These are phyloP conservation scores for Falco punctatus DNA, from an alignment of 2,113 vertebrate genomes.

Conservation along the genomic window DNA sequence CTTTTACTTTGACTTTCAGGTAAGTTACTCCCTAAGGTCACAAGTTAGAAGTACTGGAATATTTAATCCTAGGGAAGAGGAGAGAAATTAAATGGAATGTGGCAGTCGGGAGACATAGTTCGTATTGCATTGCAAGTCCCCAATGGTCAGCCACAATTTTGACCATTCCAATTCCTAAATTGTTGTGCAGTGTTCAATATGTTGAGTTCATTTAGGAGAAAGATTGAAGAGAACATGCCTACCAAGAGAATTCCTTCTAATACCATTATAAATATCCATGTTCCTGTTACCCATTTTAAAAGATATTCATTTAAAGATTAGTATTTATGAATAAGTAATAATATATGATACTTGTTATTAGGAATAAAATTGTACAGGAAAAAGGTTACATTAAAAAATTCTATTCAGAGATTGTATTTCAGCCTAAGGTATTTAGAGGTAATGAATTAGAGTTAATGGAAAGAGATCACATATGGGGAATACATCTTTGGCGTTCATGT, in stretches of 20 bases:
- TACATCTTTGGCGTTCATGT: background rate
- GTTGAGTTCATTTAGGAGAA: slow-evolving; percentile 20
- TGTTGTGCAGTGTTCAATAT: slow-evolving; percentile 30
- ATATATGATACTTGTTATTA: background rate
- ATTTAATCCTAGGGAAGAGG: slow-evolving; percentile 10
- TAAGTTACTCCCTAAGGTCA: slow-evolving; percentile 24
- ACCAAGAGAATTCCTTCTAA: slow-evolving; percentile 1
- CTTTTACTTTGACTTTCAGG: slow-evolving; percentile 38
- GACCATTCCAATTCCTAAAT: slow-evolving; percentile 9
- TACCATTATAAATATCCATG: background rate
- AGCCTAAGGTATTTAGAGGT: background rate
- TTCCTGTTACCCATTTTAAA: background rate
- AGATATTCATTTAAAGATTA: background rate
- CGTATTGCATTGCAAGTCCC: slow-evolving; percentile 2
- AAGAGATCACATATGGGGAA: background rate
- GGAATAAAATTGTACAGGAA: background rate
- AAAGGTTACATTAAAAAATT: background rate
- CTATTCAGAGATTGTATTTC: background rate
- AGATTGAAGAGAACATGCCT: background rate
- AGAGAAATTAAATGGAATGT: slow-evolving; percentile 60
- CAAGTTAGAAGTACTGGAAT: slow-evolving; percentile 20
- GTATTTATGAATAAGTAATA: background rate
- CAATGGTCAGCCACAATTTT: slow-evolving; percentile 16
- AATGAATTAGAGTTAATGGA: background rate
- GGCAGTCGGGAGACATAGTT: slow-evolving; percentile 19